A percentile compares a stretch with the other conserved stretches of the same genome.
phyloP scores from a whole-genome alignment of 2,113 vertebrate genomes.

The Epinephelus cyanopodus region DNA sequence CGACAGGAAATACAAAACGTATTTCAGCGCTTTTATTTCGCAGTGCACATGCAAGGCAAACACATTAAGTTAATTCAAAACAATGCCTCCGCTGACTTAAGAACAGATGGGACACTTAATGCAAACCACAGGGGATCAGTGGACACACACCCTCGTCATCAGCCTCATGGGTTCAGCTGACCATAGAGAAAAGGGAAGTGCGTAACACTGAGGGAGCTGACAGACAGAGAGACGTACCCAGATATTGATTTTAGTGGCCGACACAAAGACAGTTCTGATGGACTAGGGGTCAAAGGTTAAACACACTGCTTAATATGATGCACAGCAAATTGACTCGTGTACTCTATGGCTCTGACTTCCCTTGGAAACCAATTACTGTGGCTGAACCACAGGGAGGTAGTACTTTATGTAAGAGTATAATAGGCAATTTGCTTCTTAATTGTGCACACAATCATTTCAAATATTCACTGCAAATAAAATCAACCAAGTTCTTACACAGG shows the following conservation, averaged over 20 bases:
- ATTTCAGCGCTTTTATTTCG: background rate
- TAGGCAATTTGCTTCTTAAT: background rate
- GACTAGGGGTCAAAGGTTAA: conserved; percentile 11
- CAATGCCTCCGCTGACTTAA: background rate
- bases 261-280: background rate
- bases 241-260: conserved; percentile 11
- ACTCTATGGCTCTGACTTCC: background rate
- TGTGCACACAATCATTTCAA: background rate
- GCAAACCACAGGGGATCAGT: conserved; percentile 72
- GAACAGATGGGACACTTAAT: conserved; percentile 43
- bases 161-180: conserved; percentile 17
- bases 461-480: background rate
- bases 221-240: conserved; percentile 26
- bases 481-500: background rate
- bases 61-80: background rate
- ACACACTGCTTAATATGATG: background rate
- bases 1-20: background rate
- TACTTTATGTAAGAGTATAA: background rate
- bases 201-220: conserved; percentile 41
- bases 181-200: background rate
- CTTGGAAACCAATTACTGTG: background rate
- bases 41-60: conserved; percentile 22
- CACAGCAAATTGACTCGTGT: background rate
- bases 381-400: background rate
- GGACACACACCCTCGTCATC: conserved; percentile 42